A percentile compares a stretch with the other conserved stretches of the same genome.
phyloP scores from a whole-genome alignment of 2,797 vertebrate genomes.

The Acrossocheilus fasciatus region DNA sequence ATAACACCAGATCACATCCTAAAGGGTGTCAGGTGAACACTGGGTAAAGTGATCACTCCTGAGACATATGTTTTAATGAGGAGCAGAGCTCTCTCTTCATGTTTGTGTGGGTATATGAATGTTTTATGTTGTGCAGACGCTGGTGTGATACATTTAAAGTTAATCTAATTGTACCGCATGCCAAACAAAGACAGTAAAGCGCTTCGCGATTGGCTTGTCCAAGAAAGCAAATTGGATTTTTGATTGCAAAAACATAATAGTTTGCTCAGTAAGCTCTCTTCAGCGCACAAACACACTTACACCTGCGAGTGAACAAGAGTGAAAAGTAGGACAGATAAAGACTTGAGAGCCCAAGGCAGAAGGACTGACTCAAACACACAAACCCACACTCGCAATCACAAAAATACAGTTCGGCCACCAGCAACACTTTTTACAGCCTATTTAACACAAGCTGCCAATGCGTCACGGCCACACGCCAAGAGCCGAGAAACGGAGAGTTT shows the following conservation, averaged over 20 bases:
- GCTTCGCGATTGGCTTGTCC: neutral
- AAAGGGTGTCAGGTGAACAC: slow-evolving; percentile 33
- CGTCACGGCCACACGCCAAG: slow-evolving; percentile 43
- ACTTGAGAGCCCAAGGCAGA: slow-evolving; percentile 34
- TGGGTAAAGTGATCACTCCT: slow-evolving; percentile 47
- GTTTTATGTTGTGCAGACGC: slow-evolving; percentile 2
- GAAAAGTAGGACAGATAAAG: slow-evolving; percentile 46
- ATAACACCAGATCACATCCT: slow-evolving; percentile 38
- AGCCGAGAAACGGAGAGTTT: slow-evolving; percentile 14
- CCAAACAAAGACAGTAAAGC: slow-evolving; percentile 15
- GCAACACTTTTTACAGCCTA: slow-evolving; percentile 41
- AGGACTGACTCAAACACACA: slow-evolving; percentile 37
- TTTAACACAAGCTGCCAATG: slow-evolving; percentile 47
- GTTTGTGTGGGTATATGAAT: slow-evolving; percentile 39
- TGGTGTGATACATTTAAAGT: slow-evolving; percentile 6
- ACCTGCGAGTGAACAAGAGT: slow-evolving; percentile 27
- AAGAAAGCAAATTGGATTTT: slow-evolving; percentile 34
- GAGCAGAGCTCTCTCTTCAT: slow-evolving; percentile 26
- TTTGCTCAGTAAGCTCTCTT: slow-evolving; percentile 15
- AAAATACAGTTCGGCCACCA: slow-evolving; percentile 2
- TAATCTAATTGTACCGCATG: neutral
- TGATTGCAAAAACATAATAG: neutral
- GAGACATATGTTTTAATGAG: slow-evolving; percentile 38
- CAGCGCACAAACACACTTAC: slow-evolving; percentile 6
- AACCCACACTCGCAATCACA: slow-evolving; percentile 24